These are phyloP conservation scores for Marronus borbonicus DNA, from an alignment of 2,888 invertebrate species.

Conservation along the genomic window DNA sequence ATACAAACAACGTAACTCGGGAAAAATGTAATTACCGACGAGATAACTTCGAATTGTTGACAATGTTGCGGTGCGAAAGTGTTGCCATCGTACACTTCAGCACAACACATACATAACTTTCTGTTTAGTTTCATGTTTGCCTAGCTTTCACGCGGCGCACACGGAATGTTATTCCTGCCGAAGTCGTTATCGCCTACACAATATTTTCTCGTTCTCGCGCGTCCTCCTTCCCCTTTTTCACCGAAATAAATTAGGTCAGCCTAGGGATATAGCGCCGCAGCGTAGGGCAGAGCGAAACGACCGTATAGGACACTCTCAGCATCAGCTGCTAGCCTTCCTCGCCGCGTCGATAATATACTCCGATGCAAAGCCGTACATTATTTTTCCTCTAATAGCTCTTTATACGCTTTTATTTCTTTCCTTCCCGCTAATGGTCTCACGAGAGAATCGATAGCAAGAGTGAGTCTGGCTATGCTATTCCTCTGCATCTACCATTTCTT, in stretches of 20 bases:
- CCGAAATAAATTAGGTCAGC: conserved; percentile 15
- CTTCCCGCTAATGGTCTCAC: conserved; percentile 59
- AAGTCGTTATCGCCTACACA: conserved; percentile 1
- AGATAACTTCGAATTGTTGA: neutral
- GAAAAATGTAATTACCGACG: conserved; percentile 5
- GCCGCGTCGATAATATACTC: conserved; percentile 51
- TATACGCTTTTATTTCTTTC: conserved; percentile 60
- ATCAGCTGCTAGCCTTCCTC: no score
- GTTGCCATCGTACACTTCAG: neutral
- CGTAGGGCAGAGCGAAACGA: no score
- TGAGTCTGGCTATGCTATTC: conserved; percentile 25
- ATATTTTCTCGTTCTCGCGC: conserved; percentile 3
- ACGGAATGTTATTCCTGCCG: conserved; percentile 3
- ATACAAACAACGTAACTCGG: neutral
- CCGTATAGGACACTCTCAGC: no score
- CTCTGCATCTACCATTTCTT: neutral
- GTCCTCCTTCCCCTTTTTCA: neutral
- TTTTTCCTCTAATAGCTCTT: conserved; percentile 59
- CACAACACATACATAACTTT: neutral
- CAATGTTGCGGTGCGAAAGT: neutral
- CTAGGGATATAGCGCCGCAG: neutral
- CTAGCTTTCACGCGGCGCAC: neutral
- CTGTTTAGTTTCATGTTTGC: neutral
- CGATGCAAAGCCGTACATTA: conserved; percentile 58
- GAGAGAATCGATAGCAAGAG: conserved; percentile 23